These are phyloP conservation scores for Epinephelus coioides DNA, from an alignment of 2,797 vertebrate genomes.

Conservation along the genomic window DNA sequence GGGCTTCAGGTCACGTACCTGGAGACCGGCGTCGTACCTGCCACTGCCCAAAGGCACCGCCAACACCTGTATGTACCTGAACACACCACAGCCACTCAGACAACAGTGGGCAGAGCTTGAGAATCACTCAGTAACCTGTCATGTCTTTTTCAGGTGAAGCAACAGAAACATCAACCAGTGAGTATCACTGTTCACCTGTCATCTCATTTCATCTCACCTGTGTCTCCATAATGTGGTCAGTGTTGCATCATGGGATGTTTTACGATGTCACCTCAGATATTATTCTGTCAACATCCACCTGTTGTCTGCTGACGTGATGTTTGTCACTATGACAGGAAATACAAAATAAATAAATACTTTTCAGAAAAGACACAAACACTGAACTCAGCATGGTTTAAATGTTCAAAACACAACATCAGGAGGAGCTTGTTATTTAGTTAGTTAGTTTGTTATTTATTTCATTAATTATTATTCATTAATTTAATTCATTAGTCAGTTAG, in stretches of 20 bases:
- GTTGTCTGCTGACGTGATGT: background rate
- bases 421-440: too few relatives aligned
- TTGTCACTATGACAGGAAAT: background rate
- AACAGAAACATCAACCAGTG: conserved; percentile 89
- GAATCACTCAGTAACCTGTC: conserved; percentile 12
- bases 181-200: conserved; percentile 73
- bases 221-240: background rate
- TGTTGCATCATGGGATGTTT: background rate
- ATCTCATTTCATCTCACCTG: background rate
- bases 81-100: background rate
- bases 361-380: too few relatives aligned
- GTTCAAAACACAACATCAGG: too few relatives aligned
- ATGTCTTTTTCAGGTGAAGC: conserved; percentile 88
- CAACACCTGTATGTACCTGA: conserved; percentile 88
- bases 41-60: conserved; percentile 92
- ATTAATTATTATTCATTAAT: background rate
- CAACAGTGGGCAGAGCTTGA: too few relatives aligned
- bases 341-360: too few relatives aligned
- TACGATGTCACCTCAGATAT: background rate
- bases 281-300: too few relatives aligned
- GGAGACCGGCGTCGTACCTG: conserved; percentile 94
- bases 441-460: background rate
- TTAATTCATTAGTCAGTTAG: too few relatives aligned
- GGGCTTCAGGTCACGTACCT: conserved; percentile 89
- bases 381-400: too few relatives aligned